These are phyloP conservation scores for Anniella stebbinsi DNA, from an alignment of 2,797 vertebrate species.

Conservation along the genomic window DNA sequence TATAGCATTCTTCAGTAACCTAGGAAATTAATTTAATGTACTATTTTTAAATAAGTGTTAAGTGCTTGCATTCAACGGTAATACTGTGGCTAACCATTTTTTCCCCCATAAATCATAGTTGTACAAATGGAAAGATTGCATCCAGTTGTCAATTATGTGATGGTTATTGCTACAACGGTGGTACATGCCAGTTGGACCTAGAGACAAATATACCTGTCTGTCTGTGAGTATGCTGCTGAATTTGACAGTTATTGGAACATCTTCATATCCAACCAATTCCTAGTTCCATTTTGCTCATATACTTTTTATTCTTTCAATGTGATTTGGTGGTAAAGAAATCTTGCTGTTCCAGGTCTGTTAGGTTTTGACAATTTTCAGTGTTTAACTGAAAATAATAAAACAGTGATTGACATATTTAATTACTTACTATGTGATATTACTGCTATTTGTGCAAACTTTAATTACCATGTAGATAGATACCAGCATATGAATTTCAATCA, in stretches of 20 bases:
- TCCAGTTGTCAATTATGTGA: conserved; percentile 97
- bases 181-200: conserved; percentile 95
- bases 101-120: conserved; percentile 80
- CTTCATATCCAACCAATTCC: background rate
- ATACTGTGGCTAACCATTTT: background rate
- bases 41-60: background rate
- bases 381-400: background rate
- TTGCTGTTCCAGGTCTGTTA: conserved; percentile 1
- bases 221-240: conserved; percentile 89
- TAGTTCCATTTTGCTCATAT: background rate
- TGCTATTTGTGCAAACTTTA: background rate
- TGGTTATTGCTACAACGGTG: conserved; percentile 98
- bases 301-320: background rate
- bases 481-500: conserved; percentile 50
- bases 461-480: conserved; percentile 14
- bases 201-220: conserved; percentile 95
- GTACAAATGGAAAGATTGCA: conserved; percentile 96
- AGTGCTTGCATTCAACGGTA: conserved; percentile 36
- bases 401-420: background rate
- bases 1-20: background rate
- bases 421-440: conserved; percentile 8
- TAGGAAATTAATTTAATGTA: background rate
- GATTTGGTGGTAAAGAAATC: background rate
- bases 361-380: background rate
- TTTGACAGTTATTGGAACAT: background rate